Evolutionary conservation across 2,113 vertebrate species (phyloP), one percentile per base, ranked within the genome.

Genomic region (Chaenogobius annularis): DNA sequence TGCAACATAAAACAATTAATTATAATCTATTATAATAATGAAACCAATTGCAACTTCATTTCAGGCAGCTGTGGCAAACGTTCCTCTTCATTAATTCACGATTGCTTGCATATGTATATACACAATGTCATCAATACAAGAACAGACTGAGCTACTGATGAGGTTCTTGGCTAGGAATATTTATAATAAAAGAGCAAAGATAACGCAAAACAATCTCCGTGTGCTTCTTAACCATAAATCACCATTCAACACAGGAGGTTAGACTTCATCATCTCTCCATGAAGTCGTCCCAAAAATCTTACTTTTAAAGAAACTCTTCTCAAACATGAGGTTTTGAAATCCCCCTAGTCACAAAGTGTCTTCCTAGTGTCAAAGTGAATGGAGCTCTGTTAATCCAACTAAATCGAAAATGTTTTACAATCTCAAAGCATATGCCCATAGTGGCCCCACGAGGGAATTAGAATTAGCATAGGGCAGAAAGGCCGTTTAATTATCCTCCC

Each of bases 321-420:
- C 3, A 10, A 12, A 23, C 11, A 12, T 56, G 54, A 56, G 22
- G 17, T 3, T 54, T 54, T 54, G 50, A 12, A 46, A 70, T 54
- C 85, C 37, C 5, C 37, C 37, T 77, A 75, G 73, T 46, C 5
- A 63, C 48, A 22, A 74, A 88, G 86, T 82, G 82, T 78, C 83
- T 70, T 79, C 76, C 64, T 23, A 74, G 83, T 78, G 66, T 40
- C 73, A 91, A 93, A 92, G 64, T 75, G 75, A 48, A 14, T 77
- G 81, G 73, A 77, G 77, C 70, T 74, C 82, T 70, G 81, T 87
- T 76, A 79, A 68, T 58, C 68, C 85, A 67, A 64, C 75, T 68
- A 88, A 86, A 79, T 92, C 85, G 74, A 82, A 91, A 91, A 92
- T 86, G 50, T 54, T 19, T 54, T 19, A 54, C 20, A 54, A 50